These are phyloP conservation scores for Monomorium pharaonis DNA, from an alignment of 1,140 invertebrate genomes.

Conservation along the genomic window DNA sequence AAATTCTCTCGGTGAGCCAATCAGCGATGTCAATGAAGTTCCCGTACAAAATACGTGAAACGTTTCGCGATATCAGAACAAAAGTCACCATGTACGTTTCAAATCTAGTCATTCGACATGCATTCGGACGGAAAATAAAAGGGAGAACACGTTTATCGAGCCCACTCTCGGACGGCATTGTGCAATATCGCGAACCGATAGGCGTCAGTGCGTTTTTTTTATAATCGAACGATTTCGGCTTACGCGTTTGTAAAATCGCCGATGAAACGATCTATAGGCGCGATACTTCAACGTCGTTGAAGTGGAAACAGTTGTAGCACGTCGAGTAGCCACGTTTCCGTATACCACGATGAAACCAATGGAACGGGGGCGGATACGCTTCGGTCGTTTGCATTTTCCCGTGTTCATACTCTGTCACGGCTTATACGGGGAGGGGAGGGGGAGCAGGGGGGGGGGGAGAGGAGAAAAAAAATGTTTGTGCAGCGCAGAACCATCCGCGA, in stretches of 20 bases:
- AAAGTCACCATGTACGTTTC: slow-evolving; percentile 49
- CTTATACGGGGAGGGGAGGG: slow-evolving; percentile 23
- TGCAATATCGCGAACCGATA: slow-evolving; percentile 47
- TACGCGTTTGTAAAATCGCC: slow-evolving; percentile 69
- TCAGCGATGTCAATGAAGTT: slow-evolving; percentile 34
- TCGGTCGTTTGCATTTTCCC: slow-evolving; percentile 55
- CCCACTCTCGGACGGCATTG: slow-evolving; percentile 55
- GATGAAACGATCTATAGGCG: slow-evolving; percentile 65
- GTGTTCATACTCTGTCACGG: slow-evolving; percentile 43
- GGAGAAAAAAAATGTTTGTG: slow-evolving; percentile 49
- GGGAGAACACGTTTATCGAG: slow-evolving; percentile 52
- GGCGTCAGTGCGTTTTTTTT: slow-evolving; percentile 21
- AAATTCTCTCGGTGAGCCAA: slow-evolving; percentile 17
- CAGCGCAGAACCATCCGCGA: not conserved
- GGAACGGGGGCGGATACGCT: slow-evolving; percentile 29
- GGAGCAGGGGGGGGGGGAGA: no score
- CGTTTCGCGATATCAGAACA: slow-evolving; percentile 31
- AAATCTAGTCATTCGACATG: slow-evolving; percentile 54
- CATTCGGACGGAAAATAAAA: slow-evolving; percentile 55
- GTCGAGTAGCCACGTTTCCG: slow-evolving; percentile 67
- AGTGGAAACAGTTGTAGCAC: slow-evolving; percentile 67
- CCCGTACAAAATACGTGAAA: slow-evolving; percentile 6
- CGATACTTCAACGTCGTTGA: slow-evolving; percentile 63
- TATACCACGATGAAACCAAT: slow-evolving; percentile 64
- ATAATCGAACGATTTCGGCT: slow-evolving; percentile 59